Evolutionary conservation across 2,113 vertebrate species (phyloP).

Genomic region (Heterochromis multidens): DNA sequence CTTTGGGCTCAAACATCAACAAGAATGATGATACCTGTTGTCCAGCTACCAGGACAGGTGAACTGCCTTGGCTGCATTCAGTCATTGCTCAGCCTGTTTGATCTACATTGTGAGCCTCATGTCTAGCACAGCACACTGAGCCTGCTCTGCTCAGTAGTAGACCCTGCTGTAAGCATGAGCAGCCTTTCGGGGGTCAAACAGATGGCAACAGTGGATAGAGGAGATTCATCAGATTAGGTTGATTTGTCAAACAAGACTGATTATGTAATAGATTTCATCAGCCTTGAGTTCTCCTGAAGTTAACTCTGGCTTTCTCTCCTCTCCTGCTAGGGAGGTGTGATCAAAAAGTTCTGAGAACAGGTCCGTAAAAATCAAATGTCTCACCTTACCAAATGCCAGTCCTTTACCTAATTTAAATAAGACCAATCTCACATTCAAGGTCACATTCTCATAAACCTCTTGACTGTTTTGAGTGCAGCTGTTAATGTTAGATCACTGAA

Average conservation of each 20-base stretch:
- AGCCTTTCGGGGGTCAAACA: slow-evolving; percentile 13
- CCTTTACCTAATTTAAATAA: background rate
- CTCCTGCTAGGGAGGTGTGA: background rate
- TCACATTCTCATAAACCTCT: background rate
- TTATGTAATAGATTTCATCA: background rate
- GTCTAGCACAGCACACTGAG: background rate
- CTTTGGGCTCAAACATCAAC: slow-evolving; percentile 16
- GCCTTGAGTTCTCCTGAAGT: background rate
- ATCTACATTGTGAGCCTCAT: slow-evolving; percentile 14
- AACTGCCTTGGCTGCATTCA: slow-evolving; percentile 30
- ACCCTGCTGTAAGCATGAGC: background rate
- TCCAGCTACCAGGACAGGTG: slow-evolving; percentile 17
- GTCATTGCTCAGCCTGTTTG: slow-evolving; percentile 32
- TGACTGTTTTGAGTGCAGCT: background rate
- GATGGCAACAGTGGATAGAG: background rate
- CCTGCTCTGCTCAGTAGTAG: background rate
- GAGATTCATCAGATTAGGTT: background rate
- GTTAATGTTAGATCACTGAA: background rate
- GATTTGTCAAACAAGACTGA: slow-evolving; percentile 7
- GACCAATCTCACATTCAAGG: background rate
- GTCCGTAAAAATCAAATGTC: background rate
- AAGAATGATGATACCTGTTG: slow-evolving; percentile 14
- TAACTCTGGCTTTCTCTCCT: background rate
- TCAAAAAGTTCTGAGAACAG: background rate
- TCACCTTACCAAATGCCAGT: background rate